Base-by-base conservation (phyloP, 2,888 invertebrate genomes). In the Piscicola geometra region DNA sequence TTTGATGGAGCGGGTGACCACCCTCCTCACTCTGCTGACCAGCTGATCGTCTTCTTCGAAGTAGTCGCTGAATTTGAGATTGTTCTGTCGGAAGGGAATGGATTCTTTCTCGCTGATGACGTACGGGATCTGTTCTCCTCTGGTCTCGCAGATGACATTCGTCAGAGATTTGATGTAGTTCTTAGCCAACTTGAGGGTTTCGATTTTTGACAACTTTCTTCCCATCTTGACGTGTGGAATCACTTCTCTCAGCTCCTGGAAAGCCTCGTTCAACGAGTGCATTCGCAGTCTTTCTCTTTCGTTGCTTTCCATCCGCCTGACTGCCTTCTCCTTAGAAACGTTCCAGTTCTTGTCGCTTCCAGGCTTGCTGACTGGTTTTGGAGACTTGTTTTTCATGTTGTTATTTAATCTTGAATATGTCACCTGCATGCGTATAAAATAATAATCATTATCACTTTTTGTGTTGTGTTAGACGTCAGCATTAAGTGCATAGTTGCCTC, bases 241-340 rank as follows among this genome's bases (percentile, higher is more conserved):
- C 1, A 93, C 93, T 83, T 91, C 90, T 36, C 93, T 89, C 71
- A 93, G 87, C 82, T 91, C 92, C 89, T 93, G 92, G 86, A 94
- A 94, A 30, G 93, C 94, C 83, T 93, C 91, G 84, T 94, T 94
- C 76, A 94, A 88, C 74, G 92, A 92, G 85, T 94, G 94, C 94
- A 94, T 94, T 81, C 94, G 88, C 91, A 93, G 92, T 76, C 94
- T 88, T 86, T 94, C 94, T 74, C 94, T 88, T 85, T 94, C 93
- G 85, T 94, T 94, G 85, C 93, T 93, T 86, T 94, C 94, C 73
- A 94, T 88, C 76, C 94, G 89, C 72, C 93, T 89, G 77, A 92
- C 87, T 86, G 93, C 93, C 79, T 93, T 88, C 84, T 94, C 94
- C 76, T 93, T 88, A 1, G 93, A 76, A 21, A 69, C 3, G 32